These are phyloP conservation scores for Venustaconcha ellipsiformis DNA, from an alignment of 1,140 invertebrate species.

Conservation along the genomic window DNA sequence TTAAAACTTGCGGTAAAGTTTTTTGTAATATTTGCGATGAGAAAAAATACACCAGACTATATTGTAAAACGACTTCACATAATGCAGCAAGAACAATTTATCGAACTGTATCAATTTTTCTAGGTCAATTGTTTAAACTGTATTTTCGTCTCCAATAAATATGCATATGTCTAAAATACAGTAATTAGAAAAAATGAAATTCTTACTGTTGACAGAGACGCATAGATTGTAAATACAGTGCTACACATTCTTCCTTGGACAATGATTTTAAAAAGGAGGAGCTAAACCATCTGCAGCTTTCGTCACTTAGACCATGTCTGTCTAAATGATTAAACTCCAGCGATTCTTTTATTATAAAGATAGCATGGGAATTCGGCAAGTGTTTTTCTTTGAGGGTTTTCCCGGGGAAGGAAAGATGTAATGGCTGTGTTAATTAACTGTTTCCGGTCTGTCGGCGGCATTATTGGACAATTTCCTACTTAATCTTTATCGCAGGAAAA, in stretches of 20 bases:
- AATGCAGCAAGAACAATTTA: no score
- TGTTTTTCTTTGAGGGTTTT: constrained; percentile 2
- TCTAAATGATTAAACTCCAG: not conserved
- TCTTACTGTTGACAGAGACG: no score
- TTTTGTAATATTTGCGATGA: no score
- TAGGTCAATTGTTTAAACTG: no score
- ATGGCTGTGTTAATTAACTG: constrained; percentile 24
- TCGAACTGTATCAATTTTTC: no score
- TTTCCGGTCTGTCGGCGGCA: constrained; percentile 14
- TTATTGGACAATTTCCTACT: constrained; percentile 30
- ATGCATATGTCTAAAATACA: no score
- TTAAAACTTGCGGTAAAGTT: no score
- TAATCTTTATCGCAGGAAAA: constrained; percentile 23
- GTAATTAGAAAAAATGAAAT: no score
- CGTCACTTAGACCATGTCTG: not conserved
- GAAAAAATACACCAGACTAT: no score
- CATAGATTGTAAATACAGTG: no score
- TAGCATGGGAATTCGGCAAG: constrained; percentile 2
- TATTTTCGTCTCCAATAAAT: no score
- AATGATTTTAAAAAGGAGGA: not conserved
- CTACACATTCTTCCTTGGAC: not conserved
- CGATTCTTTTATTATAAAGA: constrained; percentile 9
- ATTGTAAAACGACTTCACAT: no score
- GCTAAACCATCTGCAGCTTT: not conserved
- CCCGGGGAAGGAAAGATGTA: constrained; percentile 9